Base-by-base conservation (phyloP, 2,888 invertebrate species). In the Rhagonycha fulva region DNA sequence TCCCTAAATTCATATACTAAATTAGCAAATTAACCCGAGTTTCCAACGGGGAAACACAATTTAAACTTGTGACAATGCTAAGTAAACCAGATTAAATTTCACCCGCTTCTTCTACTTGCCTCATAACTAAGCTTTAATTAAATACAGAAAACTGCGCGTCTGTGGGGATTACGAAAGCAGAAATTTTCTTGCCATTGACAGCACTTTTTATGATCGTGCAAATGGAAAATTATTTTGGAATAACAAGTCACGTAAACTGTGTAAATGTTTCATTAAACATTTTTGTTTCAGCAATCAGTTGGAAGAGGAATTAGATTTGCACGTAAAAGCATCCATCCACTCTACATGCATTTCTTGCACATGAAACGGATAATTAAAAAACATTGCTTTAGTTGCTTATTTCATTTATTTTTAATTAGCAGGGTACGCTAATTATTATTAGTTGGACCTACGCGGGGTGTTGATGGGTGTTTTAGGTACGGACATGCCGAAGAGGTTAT, bases 41-140 rank as follows among this genome's bases (percentile, higher is more conserved):
- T 76, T 83, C 84, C 79, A 82, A 78, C 71, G 79, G 79, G 79
- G 79, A 81, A 82, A 83, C 80, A 80, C 83, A 84, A 84, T 85
- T 85, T 84, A 83, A 85, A 84, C 83, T 85, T 83, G 85, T 82
- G 86, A 86, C 86, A 86, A 85, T 85, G 84, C 85, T 84, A 85
- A 85, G 84, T 85, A 86, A 84, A 82, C 85, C 84, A 85, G 86
- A 86, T 86, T 86, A 86, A 86, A 86, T 85, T 85, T 85, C 83
- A 81, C 83, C 84, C 83, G 82, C 83, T 83, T 80, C 82, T 81
- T 80, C 80, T 76, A 79, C 80, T 63, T 74, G 62, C 71, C 70
- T 79, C 82, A 82, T 83, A 83, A 83, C 82, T 83, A 82, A 82
- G 81, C 79, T 82, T 83, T 83, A 83, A 83, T 83, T 83, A 83